Conservation (phyloP, 35 echinoderm and acorn worm genomes). For the Apostichopus californicus region DNA sequence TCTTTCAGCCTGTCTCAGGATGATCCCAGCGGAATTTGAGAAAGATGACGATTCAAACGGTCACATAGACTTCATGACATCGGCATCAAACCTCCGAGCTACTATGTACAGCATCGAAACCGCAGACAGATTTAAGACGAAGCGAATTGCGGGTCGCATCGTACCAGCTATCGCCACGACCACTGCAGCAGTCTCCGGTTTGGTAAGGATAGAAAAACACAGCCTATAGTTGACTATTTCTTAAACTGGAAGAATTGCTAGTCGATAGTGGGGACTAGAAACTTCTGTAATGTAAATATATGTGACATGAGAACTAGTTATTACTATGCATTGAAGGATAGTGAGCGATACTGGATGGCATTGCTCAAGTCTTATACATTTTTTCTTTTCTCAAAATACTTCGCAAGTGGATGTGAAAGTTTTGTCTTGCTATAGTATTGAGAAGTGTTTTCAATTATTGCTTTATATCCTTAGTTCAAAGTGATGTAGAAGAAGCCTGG, state of each 20-base stretch:
- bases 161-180: constrained; percentile 98
- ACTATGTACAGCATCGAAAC: constrained; percentile 95
- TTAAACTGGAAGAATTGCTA: neutral
- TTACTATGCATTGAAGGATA: too few relatives aligned
- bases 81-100: constrained; percentile 81
- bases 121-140: constrained; percentile 92
- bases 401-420: too few relatives aligned
- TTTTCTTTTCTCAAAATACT: too few relatives aligned
- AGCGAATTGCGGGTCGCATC: constrained; percentile 92
- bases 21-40: constrained; percentile 83
- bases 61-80: constrained; percentile 95
- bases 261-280: too few relatives aligned
- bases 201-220: constrained; percentile 27
- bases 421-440: too few relatives aligned
- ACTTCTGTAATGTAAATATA: too few relatives aligned
- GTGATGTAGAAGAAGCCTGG: too few relatives aligned
- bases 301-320: too few relatives aligned
- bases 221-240: neutral
- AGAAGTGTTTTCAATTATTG: too few relatives aligned
- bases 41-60: constrained; percentile 97
- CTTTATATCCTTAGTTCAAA: too few relatives aligned
- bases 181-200: constrained; percentile 86
- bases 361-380: too few relatives aligned
- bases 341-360: too few relatives aligned
- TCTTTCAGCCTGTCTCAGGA: constrained; percentile 16